These are phyloP conservation scores for Drosophila rhopaloa DNA, from an alignment of 1,140 invertebrate species.

Conservation along the genomic window DNA sequence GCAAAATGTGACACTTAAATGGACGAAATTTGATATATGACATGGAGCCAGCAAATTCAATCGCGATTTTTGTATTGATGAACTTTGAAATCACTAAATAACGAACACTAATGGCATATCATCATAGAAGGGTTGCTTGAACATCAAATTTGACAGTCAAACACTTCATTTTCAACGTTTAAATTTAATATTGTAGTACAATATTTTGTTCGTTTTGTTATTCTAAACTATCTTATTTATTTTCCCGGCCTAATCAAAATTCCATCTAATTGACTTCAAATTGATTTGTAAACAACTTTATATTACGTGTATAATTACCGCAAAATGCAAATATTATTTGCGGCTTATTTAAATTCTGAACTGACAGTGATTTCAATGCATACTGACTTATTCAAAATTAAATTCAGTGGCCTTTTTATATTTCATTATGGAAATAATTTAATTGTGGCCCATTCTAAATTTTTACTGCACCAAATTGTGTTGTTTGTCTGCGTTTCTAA, in stretches of 20 bases:
- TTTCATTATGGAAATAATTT: background rate
- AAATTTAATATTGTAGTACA: background rate
- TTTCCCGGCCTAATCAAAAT: background rate
- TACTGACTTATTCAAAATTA: background rate
- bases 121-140: background rate
- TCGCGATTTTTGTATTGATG: background rate
- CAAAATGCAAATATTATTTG: too few species aligned
- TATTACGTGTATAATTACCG: too few species aligned
- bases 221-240: background rate
- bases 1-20: constrained; percentile 4
- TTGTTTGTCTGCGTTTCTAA: constrained; percentile 1
- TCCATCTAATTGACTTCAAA: background rate
- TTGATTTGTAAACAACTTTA: background rate
- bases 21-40: constrained; percentile 2
- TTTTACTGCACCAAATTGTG: background rate
- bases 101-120: background rate
- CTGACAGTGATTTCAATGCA: background rate
- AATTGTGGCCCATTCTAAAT: background rate
- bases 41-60: background rate
- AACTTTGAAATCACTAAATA: background rate
- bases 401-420: background rate
- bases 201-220: background rate
- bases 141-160: background rate
- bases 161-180: background rate
- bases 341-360: too few species aligned